A percentile compares a stretch with the other conserved stretches of the same genome.
Conservation (phyloP, 2,888 invertebrate genomes). For the Diaprepes abbreviatus region DNA sequence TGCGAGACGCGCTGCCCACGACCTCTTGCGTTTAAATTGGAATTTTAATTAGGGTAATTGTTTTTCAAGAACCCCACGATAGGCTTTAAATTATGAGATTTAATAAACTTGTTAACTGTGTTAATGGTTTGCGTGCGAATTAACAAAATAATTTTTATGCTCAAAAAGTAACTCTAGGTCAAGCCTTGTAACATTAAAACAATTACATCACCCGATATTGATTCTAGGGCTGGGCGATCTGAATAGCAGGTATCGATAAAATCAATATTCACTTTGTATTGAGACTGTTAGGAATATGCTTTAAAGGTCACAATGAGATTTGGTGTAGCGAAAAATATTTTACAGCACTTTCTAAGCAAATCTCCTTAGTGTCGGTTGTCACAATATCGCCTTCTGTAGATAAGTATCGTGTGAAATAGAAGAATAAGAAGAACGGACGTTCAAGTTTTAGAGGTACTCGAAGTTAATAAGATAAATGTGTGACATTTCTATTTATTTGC, state of each 20-base stretch:
- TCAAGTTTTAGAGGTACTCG: too few species aligned
- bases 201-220: too few species aligned
- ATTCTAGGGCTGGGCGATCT: not conserved
- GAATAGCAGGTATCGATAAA: not conserved
- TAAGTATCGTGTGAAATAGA: too few species aligned
- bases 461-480: too few species aligned
- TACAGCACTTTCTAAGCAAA: too few species aligned
- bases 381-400: too few species aligned
- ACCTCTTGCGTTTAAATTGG: conserved; percentile 26
- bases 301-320: too few species aligned
- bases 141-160: not conserved
- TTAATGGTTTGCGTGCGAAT: not conserved
- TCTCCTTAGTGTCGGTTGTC: too few species aligned
- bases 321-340: too few species aligned
- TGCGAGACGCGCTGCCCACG: conserved; percentile 27
- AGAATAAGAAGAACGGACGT: too few species aligned
- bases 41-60: conserved; percentile 44
- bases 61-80: conserved; percentile 23
- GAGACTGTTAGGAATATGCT: too few species aligned
- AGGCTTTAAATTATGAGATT: conserved; percentile 28
- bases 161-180: not conserved
- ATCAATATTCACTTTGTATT: not conserved
- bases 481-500: too few species aligned
- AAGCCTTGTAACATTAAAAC: not conserved
- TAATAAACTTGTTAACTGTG: conserved; percentile 16